Evolutionary conservation across 1,140 invertebrate species (phyloP).

Genomic region (Zaprionus gabonicus): DNA sequence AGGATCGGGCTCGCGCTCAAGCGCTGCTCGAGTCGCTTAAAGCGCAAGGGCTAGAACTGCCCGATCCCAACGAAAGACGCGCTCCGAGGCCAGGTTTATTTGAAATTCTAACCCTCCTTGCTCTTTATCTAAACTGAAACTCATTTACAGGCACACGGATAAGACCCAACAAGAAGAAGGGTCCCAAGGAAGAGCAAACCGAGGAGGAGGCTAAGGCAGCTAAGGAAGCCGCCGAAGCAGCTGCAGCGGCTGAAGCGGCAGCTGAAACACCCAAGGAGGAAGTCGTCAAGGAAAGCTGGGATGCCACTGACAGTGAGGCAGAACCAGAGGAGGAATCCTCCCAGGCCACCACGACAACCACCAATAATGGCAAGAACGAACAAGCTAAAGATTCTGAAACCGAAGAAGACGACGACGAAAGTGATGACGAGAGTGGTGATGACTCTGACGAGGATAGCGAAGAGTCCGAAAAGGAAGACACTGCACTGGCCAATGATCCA

Average conservation of each 20-base stretch:
- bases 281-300: conserved; percentile 93
- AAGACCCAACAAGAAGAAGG: conserved; percentile 89
- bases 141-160: conserved; percentile 87
- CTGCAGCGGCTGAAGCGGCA: conserved; percentile 78
- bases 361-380: conserved; percentile 71
- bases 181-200: conserved; percentile 62
- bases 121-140: neutral
- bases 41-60: conserved; percentile 92
- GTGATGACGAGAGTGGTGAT: conserved; percentile 85
- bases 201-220: conserved; percentile 85
- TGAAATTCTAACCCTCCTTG: neutral
- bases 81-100: conserved; percentile 87
- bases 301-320: conserved; percentile 90
- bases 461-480: conserved; percentile 84
- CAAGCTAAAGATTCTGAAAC: conserved; percentile 30
- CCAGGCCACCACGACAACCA: conserved; percentile 75
- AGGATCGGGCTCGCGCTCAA: conserved; percentile 93
- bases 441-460: conserved; percentile 84
- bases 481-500: conserved; percentile 85
- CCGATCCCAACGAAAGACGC: conserved; percentile 87
- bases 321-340: conserved; percentile 86
- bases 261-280: conserved; percentile 85
- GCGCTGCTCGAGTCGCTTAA: conserved; percentile 94
- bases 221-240: conserved; percentile 84
- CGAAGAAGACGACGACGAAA: conserved; percentile 60